phyloP scores from a whole-genome alignment of 2,888 invertebrate species.

The Hybos culiciformis region DNA sequence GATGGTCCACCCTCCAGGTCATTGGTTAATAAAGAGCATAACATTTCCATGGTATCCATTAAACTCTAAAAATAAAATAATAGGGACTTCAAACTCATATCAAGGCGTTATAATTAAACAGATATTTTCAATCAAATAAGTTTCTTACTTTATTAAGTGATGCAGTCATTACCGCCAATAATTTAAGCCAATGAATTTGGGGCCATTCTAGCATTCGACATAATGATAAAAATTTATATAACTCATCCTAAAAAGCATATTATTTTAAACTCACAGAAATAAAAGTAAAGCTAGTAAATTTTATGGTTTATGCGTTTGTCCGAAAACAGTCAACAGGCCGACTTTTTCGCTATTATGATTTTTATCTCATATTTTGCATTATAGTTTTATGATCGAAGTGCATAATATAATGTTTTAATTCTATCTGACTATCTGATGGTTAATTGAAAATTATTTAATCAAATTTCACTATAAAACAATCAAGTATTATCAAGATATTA shows the following conservation, averaged over 20 bases:
- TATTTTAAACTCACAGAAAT: too few species aligned
- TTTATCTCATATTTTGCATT: too few species aligned
- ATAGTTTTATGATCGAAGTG: too few species aligned
- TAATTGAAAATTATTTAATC: too few species aligned
- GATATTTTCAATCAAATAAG: conserved; percentile 3
- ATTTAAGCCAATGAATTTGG: conserved; percentile 54
- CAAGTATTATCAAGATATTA: too few species aligned
- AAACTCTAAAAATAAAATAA: conserved; percentile 45
- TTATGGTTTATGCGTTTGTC: too few species aligned
- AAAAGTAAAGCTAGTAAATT: too few species aligned
- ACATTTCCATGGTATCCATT: conserved; percentile 61
- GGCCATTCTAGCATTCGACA: conserved; percentile 38
- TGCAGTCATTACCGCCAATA: conserved; percentile 60
- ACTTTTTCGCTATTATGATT: too few species aligned
- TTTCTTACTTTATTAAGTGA: conserved; percentile 45
- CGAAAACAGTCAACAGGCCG: too few species aligned
- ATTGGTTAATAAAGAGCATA: conserved; percentile 68
- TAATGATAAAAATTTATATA: conserved; percentile 50
- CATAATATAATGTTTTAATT: too few species aligned
- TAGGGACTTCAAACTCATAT: background rate
- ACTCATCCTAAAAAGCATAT: conserved; percentile 17
- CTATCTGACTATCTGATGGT: too few species aligned
- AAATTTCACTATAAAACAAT: too few species aligned
- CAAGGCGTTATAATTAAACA: background rate
- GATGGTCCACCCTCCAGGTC: conserved; percentile 75